Evolutionary conservation across 2,888 invertebrate species (phyloP).

Genomic region (Eupelmus urozonus): DNA sequence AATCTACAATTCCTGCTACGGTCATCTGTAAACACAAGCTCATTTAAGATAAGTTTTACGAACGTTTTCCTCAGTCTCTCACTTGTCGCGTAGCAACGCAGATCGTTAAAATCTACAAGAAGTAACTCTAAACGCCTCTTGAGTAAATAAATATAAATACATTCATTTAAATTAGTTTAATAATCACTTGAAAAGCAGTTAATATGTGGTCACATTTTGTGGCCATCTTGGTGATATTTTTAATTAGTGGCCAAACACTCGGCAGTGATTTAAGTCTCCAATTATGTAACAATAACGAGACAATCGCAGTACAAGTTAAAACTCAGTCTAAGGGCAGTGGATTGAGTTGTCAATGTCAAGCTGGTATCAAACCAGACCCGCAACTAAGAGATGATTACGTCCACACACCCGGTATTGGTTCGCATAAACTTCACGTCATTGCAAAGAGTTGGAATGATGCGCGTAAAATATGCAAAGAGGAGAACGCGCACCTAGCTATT

Average conservation of each 20-base stretch:
- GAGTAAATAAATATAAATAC: too few species aligned
- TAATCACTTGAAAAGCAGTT: too few species aligned
- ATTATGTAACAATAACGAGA: constrained; percentile 36
- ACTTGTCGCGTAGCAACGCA: constrained; percentile 62
- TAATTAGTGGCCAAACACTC: constrained; percentile 20
- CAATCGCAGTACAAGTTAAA: constrained; percentile 9
- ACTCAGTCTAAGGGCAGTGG: not conserved
- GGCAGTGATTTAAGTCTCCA: not conserved
- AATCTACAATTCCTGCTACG: too few species aligned
- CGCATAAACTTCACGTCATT: constrained; percentile 66
- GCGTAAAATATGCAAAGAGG: constrained; percentile 64
- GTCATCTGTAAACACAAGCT: constrained; percentile 67
- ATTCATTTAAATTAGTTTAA: too few species aligned
- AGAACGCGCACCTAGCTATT: constrained; percentile 64
- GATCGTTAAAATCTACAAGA: constrained; percentile 60
- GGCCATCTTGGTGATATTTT: not conserved
- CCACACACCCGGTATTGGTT: constrained; percentile 65
- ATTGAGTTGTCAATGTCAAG: constrained; percentile 17
- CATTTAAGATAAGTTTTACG: constrained; percentile 64
- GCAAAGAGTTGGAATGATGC: constrained; percentile 62
- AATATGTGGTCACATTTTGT: not conserved
- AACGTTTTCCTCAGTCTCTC: constrained; percentile 63
- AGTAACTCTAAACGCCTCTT: too few species aligned
- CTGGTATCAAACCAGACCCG: not conserved
- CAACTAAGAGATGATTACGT: constrained; percentile 64